Evolutionary conservation across 2,113 vertebrate genomes (phyloP), one percentile per base, ranked within the genome.

Genomic region (Excalfactoria chinensis): DNA sequence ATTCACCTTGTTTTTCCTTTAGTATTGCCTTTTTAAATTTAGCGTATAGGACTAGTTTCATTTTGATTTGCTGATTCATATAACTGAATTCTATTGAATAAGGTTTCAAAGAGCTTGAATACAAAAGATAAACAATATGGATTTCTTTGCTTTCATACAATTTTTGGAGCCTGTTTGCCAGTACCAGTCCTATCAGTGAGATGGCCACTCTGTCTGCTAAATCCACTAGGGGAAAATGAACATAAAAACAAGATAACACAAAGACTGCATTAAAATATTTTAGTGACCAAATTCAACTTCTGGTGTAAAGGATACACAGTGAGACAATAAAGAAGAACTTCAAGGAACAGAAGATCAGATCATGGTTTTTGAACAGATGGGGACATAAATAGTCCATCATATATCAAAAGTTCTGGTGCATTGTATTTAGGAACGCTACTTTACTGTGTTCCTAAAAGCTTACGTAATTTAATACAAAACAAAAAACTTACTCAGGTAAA

Each of bases 301-400:
- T 80, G 63, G n/a, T 91, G 64, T 73, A 62, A 84, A 73, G 75
- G 64, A 67, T 86, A 74, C 41, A 70, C 82, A 93, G 88, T 77
- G 77, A 94, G 49, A 94, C 62, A 84, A 59, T 66, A 95, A 90
- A 69, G 81, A 76, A 43, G 66, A 81, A 62, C 5, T 67, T 76
- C 77, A 89, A 92, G 71, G 73, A 93, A 82, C 26, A 72, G 89
- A 73, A 51, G 35, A 95, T 86, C 55, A 92, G 87, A 48, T 23
- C 63, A 56, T 60, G 20, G 70, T 91, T 94, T 95, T 93, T 67
- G 74, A 96, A 92, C 73, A 95, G 90, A 91, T 79, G 88, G 89
- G 76, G 56, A 88, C 53, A 67, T 74, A 94, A 96, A 90, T 78
- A 94, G 88, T 88, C 66, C 91, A 82, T 64, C 86, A 40, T 91